Conservation (phyloP, 2,888 invertebrate genomes). For the Microctonus brassicae region DNA sequence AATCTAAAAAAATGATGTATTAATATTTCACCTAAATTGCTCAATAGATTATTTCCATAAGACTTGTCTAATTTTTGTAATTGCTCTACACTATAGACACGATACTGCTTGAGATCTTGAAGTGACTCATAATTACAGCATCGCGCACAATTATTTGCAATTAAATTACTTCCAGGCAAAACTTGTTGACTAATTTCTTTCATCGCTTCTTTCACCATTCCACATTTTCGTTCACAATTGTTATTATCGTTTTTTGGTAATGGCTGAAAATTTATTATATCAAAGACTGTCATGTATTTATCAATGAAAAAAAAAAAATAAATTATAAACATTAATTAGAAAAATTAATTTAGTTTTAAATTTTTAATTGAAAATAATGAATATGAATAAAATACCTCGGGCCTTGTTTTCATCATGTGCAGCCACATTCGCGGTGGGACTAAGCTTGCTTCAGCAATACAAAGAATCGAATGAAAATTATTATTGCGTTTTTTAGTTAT, state of each 20-base stretch:
- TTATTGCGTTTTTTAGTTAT: slow-evolving; percentile 71
- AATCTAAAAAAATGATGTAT: not conserved
- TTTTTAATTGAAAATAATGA: not conserved
- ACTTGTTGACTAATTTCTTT: slow-evolving; percentile 63
- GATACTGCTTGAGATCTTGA: slow-evolving; percentile 62
- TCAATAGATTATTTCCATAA: slow-evolving; percentile 66
- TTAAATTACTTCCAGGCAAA: slow-evolving; percentile 67
- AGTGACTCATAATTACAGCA: slow-evolving; percentile 65
- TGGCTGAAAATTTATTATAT: not conserved
- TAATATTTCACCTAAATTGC: slow-evolving; percentile 66
- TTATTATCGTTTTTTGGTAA: slow-evolving; percentile 16
- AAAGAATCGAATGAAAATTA: slow-evolving; percentile 75
- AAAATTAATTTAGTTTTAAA: too few relatives aligned
- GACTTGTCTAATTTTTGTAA: slow-evolving; percentile 68
- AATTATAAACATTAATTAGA: too few relatives aligned
- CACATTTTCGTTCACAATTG: slow-evolving; percentile 49
- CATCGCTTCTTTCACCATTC: slow-evolving; percentile 66
- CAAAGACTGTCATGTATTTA: too few relatives aligned
- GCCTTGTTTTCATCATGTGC: slow-evolving; percentile 63
- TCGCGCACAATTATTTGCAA: slow-evolving; percentile 65
- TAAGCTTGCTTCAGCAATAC: slow-evolving; percentile 75
- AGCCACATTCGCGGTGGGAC: slow-evolving; percentile 70
- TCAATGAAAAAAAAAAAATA: too few relatives aligned
- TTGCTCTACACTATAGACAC: slow-evolving; percentile 68
- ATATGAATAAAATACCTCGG: slow-evolving; percentile 51